Percentiles rank a stretch among this genome's conserved stretches.
phyloP scores from a whole-genome alignment of 2,113 vertebrate species.

The Anarhynchus alexandrinus region DNA sequence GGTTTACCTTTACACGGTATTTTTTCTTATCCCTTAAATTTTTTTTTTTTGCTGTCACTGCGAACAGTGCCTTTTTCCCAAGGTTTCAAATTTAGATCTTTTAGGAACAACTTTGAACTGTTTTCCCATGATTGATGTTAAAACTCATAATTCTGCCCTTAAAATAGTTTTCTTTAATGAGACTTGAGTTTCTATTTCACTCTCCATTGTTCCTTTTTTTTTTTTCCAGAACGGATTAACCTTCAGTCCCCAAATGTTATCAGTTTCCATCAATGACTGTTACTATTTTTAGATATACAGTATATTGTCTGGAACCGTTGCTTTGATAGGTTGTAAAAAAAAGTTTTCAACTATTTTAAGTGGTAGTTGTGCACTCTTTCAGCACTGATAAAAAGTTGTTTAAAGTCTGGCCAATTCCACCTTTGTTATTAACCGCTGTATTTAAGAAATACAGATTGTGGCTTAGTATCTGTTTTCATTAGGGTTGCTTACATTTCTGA shows the following conservation, averaged over 20 bases:
- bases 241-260: slow-evolving; percentile 46
- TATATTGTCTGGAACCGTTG: slow-evolving; percentile 47
- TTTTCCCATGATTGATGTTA: slow-evolving; percentile 44
- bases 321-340: slow-evolving; percentile 10
- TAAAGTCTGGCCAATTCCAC: background rate
- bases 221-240: background rate
- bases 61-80: background rate
- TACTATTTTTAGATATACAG: slow-evolving; percentile 52
- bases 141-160: slow-evolving; percentile 21
- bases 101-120: background rate
- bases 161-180: slow-evolving; percentile 54
- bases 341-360: slow-evolving; percentile 22
- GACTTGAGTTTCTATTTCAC: slow-evolving; percentile 52
- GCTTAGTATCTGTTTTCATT: background rate
- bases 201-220: slow-evolving; percentile 35
- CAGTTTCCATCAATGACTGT: slow-evolving; percentile 44
- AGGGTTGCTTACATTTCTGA: background rate
- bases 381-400: slow-evolving; percentile 6
- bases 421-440: background rate
- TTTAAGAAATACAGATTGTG: background rate
- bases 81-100: slow-evolving; percentile 29
- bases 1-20: background rate
- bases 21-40: background rate
- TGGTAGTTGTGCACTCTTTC: slow-evolving; percentile 18
- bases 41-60: background rate